phyloP scores from a whole-genome alignment of 23 tunicate genomes.

The Clavelina lepadiformis region DNA sequence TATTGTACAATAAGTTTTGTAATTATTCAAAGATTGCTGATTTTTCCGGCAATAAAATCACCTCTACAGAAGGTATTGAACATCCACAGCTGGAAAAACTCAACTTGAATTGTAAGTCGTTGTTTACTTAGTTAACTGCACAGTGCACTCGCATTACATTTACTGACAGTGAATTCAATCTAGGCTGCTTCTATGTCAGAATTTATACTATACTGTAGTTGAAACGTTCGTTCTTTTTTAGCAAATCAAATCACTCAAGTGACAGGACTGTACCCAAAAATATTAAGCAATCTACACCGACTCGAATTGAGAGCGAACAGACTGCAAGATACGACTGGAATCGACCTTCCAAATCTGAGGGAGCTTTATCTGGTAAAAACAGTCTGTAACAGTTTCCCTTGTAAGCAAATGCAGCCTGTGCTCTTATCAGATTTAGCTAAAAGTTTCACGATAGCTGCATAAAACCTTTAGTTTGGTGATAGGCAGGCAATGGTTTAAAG shows the following conservation, averaged over 20 bases:
- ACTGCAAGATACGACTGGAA: constrained; percentile 54
- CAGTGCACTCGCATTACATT: no score
- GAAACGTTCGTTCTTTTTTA: constrained; percentile 15
- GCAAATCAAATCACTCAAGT: constrained; percentile 50
- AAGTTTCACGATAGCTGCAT: no score
- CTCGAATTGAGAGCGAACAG: constrained; percentile 84
- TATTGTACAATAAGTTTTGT: background rate
- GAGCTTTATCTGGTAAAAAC: constrained; percentile 59
- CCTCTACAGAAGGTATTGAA: constrained; percentile 57
- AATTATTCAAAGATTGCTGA: constrained; percentile 27
- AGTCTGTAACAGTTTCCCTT: background rate
- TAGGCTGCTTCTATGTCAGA: no score
- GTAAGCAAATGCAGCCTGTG: no score
- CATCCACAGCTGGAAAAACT: constrained; percentile 79
- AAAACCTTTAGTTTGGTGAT: no score
- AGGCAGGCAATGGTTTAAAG: constrained; percentile 67
- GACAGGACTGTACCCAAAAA: constrained; percentile 47
- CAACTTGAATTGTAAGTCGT: constrained; percentile 62
- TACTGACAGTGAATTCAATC: no score
- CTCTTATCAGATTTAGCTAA: no score
- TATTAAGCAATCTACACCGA: constrained; percentile 50
- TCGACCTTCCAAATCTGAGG: constrained; percentile 63
- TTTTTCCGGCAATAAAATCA: constrained; percentile 75
- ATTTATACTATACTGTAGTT: no score
- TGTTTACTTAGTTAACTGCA: background rate